A percentile compares a stretch with the other conserved stretches of the same genome.
Conservation (phyloP, 2,888 invertebrate genomes). For the Lissocephala sabroskyi region DNA sequence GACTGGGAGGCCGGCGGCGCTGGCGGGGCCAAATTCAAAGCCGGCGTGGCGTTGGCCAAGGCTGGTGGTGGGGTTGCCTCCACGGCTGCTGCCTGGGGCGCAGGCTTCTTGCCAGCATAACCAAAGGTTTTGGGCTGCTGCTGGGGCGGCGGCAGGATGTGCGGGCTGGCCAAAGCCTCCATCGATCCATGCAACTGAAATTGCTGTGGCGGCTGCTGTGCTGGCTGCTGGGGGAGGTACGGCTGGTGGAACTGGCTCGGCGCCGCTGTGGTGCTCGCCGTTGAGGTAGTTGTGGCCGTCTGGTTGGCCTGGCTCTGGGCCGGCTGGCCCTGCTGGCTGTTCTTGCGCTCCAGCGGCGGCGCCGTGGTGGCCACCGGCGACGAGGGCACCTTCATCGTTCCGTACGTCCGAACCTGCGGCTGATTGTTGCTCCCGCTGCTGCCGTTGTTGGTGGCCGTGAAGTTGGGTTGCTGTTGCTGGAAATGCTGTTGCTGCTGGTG, state of each 20-base stretch:
- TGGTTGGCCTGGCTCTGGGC: slow-evolving; percentile 18
- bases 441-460: slow-evolving; percentile 44
- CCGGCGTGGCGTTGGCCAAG: slow-evolving; percentile 1
- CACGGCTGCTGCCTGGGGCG: slow-evolving; percentile 8
- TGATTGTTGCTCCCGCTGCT: slow-evolving; percentile 51
- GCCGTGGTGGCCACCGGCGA: slow-evolving; percentile 73
- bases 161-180: too few relatives aligned
- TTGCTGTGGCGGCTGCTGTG: slow-evolving; percentile 13
- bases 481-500: slow-evolving; percentile 63
- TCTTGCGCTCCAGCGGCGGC: slow-evolving; percentile 74
- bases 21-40: slow-evolving; percentile 57
- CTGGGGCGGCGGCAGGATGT: slow-evolving; percentile 13
- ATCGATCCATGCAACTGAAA: too few relatives aligned
- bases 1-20: slow-evolving; percentile 68
- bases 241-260: slow-evolving; percentile 64
- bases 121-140: slow-evolving; percentile 29
- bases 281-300: slow-evolving; percentile 69
- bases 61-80: slow-evolving; percentile 21
- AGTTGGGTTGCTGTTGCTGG: slow-evolving; percentile 14
- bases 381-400: slow-evolving; percentile 69
- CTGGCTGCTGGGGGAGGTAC: slow-evolving; percentile 35
- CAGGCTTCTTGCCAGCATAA: slow-evolving; percentile 29
- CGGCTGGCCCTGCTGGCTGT: slow-evolving; percentile 63
- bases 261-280: slow-evolving; percentile 73
- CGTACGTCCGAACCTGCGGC: slow-evolving; percentile 67